Evolutionary conservation across 2,797 vertebrate genomes (phyloP), one percentile per base, ranked within the genome.

Genomic region (Octomys mimax): DNA sequence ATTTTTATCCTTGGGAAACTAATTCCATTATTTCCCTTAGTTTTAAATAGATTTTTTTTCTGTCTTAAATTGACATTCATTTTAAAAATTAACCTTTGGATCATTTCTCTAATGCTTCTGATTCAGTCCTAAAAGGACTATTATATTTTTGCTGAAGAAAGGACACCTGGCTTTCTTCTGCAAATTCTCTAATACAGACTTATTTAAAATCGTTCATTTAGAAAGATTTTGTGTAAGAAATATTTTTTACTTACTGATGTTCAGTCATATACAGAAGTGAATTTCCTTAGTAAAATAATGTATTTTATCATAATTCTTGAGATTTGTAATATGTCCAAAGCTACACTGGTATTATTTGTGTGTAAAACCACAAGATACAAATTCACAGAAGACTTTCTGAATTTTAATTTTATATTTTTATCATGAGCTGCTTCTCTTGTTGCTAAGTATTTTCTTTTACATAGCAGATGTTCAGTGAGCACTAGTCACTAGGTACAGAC

Each of bases 141-240:
- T 85, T 94, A 31, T 21, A 54, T 59, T 96, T 96, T 84, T 87
- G 21, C 33, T 77, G 46, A 84, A 85, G 21, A 33, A 84, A 70
- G 28, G 16, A 24, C 8, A 71, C 22, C 39, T 33, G 26, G 10
- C 26, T 94, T 86, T 49, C 14, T 26, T 71, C 42, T 42, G 42
- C 42, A 42, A 42, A 42, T 42, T 42, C 42, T 42, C 42, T 42
- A 42, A 42, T 42, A 42, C 42, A 42, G 26, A 89, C 91, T 84
- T 86, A 78, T 87, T 62, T 91, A 84, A 92, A 91, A 91, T 87
- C 94, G 6, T 11, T 73, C 22, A 62, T 94, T 93, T 96, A 80
- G 77, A 94, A 86, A 91, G 18, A 6, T 28, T 80, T 84, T 96
- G 49, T 52, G 9, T 46, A 78, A 86, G 73, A 87, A 81, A 70